These are phyloP conservation scores for Phlogophora meticulosa DNA, from an alignment of 2,888 invertebrate genomes.

Conservation along the genomic window DNA sequence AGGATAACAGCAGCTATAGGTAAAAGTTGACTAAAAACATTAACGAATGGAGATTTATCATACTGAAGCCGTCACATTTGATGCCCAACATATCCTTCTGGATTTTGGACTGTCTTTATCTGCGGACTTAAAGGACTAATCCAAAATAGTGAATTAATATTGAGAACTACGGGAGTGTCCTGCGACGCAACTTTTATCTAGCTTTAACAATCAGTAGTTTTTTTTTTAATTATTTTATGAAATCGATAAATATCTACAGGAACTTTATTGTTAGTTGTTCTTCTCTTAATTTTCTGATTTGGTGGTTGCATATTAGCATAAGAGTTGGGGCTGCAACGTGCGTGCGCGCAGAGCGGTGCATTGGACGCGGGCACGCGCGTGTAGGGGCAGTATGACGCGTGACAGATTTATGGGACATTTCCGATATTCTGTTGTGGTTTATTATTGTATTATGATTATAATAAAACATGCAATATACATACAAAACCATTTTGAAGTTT, in stretches of 20 bases:
- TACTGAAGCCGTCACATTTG: too few species aligned
- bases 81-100: too few species aligned
- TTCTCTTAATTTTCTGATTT: conserved; percentile 5
- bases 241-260: not conserved
- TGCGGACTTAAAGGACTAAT: too few species aligned
- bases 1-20: too few species aligned
- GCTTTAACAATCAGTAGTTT: too few species aligned
- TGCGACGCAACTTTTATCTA: too few species aligned
- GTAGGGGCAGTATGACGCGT: conserved; percentile 30
- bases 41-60: too few species aligned
- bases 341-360: conserved; percentile 65
- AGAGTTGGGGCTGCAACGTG: conserved; percentile 63
- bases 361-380: conserved; percentile 72
- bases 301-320: conserved; percentile 55
- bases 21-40: too few species aligned
- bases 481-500: too few species aligned
- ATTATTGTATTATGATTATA: conserved; percentile 1
- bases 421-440: not conserved
- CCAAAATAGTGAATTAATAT: too few species aligned
- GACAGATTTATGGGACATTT: conserved; percentile 23
- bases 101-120: too few species aligned
- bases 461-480: not conserved
- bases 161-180: too few species aligned
- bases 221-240: not conserved
- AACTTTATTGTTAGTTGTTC: not conserved